These are phyloP conservation scores for Salticus scenicus DNA, from an alignment of 2,888 invertebrate genomes.

Conservation along the genomic window DNA sequence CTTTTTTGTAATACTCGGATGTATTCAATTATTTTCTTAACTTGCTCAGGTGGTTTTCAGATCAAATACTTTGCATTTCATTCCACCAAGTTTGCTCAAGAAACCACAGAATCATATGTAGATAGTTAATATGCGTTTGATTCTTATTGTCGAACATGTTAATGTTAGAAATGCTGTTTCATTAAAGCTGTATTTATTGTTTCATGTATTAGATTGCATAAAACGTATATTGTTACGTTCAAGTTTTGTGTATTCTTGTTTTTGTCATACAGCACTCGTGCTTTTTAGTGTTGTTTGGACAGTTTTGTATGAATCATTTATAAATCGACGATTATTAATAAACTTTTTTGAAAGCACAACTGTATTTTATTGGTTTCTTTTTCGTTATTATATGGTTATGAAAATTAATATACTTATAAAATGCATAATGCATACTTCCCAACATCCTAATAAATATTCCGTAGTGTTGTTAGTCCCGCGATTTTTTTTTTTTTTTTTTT, in stretches of 20 bases:
- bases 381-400: too few species aligned
- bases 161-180: conserved; percentile 57
- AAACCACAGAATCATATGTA: conserved; percentile 35
- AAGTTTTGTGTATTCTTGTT: conserved; percentile 57
- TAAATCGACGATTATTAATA: conserved; percentile 55
- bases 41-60: conserved; percentile 13
- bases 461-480: too few species aligned
- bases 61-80: conserved; percentile 15
- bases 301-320: conserved; percentile 64
- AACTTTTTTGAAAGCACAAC: conserved; percentile 50
- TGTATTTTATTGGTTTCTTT: not conserved
- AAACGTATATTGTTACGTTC: conserved; percentile 43
- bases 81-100: conserved; percentile 21
- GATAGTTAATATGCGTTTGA: conserved; percentile 36
- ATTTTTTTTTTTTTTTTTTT: too few species aligned
- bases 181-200: conserved; percentile 34
- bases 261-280: conserved; percentile 37
- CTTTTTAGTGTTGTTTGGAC: conserved; percentile 53
- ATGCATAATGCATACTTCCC: too few species aligned
- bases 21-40: not conserved
- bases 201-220: conserved; percentile 38
- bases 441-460: too few species aligned
- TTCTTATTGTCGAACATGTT: conserved; percentile 35
- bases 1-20: not conserved
- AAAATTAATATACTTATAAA: too few species aligned